phyloP scores from a whole-genome alignment of 2,113 vertebrate species.

The pig (Sus scrofa) region DNA sequence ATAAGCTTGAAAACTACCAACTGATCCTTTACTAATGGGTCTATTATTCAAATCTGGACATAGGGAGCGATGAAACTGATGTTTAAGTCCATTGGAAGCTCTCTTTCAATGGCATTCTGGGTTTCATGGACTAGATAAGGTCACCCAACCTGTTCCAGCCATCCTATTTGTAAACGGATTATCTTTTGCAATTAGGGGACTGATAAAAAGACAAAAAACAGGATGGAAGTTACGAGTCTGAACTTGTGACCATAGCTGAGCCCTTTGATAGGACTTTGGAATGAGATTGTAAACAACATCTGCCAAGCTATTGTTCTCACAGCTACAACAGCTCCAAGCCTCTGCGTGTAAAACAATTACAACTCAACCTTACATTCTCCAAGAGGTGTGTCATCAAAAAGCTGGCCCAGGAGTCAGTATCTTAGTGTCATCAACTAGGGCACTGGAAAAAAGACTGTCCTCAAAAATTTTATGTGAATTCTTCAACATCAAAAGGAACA shows the following conservation, averaged over 20 bases:
- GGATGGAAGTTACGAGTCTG: neutral
- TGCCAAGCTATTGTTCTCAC: neutral
- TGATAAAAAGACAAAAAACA: neutral
- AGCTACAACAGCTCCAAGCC: neutral
- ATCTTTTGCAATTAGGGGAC: neutral
- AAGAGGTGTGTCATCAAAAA: neutral
- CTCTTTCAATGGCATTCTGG: neutral
- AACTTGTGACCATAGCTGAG: neutral
- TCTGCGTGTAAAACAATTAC: neutral
- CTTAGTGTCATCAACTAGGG: neutral
- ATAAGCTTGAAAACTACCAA: neutral
- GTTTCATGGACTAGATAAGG: neutral
- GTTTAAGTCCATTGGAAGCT: neutral
- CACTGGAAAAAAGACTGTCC: neutral
- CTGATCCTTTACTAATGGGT: accelerated
- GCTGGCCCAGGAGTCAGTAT: neutral
- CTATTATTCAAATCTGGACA: neutral
- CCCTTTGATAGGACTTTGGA: neutral
- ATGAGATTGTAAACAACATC: neutral
- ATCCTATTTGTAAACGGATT: neutral
- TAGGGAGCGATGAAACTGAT: neutral
- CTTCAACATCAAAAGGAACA: neutral
- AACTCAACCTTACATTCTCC: neutral
- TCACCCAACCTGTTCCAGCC: neutral
- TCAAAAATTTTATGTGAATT: neutral